Base-by-base conservation (phyloP, 2,113 vertebrate genomes). In the Clarias gariepinus region DNA sequence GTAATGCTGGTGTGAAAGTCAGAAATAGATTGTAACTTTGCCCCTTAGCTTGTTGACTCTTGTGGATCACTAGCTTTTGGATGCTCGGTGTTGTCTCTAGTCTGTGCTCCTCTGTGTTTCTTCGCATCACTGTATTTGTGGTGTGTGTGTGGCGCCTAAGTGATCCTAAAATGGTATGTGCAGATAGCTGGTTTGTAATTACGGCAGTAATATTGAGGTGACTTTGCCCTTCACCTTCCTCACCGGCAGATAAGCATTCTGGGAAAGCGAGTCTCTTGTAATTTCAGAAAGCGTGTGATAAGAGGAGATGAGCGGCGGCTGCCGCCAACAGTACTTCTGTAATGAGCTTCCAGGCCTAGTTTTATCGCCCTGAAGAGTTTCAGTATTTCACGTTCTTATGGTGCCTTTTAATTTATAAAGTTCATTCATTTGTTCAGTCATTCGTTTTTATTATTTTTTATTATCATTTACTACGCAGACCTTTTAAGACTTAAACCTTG, bases 261-360 rank as follows among this genome's bases (percentile, higher is more conserved):
- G 85, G 81, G 78, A 79, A 87, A 83, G 76, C 23, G 61, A 69
- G 30, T 66, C 13, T 81, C 80, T 57, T 64, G 84, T 88, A 55
- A 83, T 63, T 83, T 82, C 18, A n/a, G 28, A 60, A 33, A 6
- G 30, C 16, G 15, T 7, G 53, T 71, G 63, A 80, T 81, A 81
- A 86, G 85, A 4, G 7, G 33, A 71, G 73, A 71, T 61, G 66
- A 61, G 68, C 21, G 21, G 66, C 73, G 76, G 57, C 57, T 71
- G 64, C 52, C 36, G 12, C 68, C 36, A 60, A n/a, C 83, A 76
- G 55, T 68, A 81, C 30, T 53, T 88, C 68, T 57, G 33, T 81
- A 74, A 85, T 74, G 83, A 63, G 66, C 25, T 85, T n/a, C 52
- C 12, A 10, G 47, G 73, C 61, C 7, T 64, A 52, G 16, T 63